Conservation (phyloP, 2,113 vertebrate species). For the Melanocharis versteri region DNA sequence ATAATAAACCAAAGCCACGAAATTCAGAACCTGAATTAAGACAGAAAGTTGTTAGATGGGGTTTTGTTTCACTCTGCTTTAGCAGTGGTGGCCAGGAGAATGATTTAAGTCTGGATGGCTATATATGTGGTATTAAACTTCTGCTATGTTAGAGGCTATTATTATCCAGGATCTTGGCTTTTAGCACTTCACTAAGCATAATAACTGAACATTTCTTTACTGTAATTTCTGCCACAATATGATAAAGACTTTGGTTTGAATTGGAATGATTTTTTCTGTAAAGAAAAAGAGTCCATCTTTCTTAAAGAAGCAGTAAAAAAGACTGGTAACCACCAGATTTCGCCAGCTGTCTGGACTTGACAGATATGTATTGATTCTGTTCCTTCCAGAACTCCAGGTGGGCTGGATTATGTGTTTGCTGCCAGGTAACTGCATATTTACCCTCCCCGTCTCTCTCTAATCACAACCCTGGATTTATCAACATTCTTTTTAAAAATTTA, state of each 20-base stretch:
- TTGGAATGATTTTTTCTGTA: background rate
- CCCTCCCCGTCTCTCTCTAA: background rate
- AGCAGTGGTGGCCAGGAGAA: background rate
- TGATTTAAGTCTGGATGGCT: background rate
- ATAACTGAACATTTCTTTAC: background rate
- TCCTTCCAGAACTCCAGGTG: background rate
- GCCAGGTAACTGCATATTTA: background rate
- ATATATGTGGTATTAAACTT: background rate
- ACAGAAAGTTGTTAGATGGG: background rate
- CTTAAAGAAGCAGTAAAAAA: background rate
- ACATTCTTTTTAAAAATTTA: background rate
- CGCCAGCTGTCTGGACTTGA: background rate
- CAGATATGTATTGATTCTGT: background rate
- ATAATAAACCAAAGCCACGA: background rate
- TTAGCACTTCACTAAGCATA: background rate
- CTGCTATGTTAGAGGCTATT: background rate
- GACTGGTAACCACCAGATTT: background rate
- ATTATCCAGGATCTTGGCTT: background rate
- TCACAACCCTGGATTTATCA: background rate
- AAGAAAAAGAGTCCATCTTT: background rate
- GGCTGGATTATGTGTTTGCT: background rate
- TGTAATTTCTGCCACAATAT: background rate
- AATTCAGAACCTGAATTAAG: background rate
- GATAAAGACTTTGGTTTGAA: background rate
- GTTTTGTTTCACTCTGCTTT: background rate